Conservation (phyloP, 2,888 invertebrate species). For the Aporophyla lueneburgensis region DNA sequence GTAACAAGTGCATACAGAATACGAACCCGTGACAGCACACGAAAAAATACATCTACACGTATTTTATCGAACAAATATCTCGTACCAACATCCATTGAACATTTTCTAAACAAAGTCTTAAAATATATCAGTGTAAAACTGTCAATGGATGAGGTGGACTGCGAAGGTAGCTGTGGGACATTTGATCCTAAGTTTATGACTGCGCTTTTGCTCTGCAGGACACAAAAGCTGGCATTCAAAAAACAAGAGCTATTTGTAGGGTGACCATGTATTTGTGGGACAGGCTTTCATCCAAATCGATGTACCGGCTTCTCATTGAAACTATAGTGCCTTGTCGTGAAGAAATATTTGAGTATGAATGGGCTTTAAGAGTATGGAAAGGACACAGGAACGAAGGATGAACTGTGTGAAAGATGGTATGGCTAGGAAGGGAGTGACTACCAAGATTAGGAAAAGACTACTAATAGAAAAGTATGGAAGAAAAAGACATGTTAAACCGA, state of each 20-base stretch:
- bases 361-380: background rate
- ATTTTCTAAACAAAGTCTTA: constrained; percentile 8
- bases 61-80: constrained; percentile 31
- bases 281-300: background rate
- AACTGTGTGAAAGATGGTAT: background rate
- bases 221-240: constrained; percentile 77
- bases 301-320: background rate
- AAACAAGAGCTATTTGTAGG: constrained; percentile 81
- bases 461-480: background rate
- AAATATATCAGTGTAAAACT: constrained; percentile 28
- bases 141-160: constrained; percentile 47
- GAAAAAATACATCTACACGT: constrained; percentile 53
- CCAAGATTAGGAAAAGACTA: background rate
- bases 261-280: constrained; percentile 65
- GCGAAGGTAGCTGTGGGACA: constrained; percentile 48
- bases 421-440: background rate
- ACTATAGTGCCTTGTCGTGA: background rate
- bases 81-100: constrained; percentile 48
- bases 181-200: constrained; percentile 74
- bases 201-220: constrained; percentile 81
- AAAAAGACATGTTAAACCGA: background rate
- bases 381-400: background rate
- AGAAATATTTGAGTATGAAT: background rate
- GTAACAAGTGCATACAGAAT: constrained; percentile 61
- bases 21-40: constrained; percentile 43